Conservation (phyloP, 2,888 invertebrate species). For the Folsomia candida region DNA sequence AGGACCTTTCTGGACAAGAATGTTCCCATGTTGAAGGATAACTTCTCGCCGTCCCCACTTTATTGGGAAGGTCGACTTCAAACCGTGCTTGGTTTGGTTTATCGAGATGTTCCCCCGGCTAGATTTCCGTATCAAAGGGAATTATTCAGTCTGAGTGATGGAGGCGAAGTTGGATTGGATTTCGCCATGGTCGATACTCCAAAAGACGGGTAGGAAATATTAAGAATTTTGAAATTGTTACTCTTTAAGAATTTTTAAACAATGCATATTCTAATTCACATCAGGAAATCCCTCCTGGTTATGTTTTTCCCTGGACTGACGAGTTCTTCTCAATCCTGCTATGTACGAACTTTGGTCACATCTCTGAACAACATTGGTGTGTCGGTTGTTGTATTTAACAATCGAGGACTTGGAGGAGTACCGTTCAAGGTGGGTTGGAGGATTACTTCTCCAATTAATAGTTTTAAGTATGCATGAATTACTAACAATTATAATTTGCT, state of each 20-base stretch:
- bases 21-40: conserved; percentile 65
- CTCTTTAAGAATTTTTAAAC: background rate
- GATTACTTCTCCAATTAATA: background rate
- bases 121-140: conserved; percentile 56
- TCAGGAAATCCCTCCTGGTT: conserved; percentile 19
- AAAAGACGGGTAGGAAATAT: background rate
- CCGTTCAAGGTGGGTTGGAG: conserved; percentile 60
- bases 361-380: conserved; percentile 65
- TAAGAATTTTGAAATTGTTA: background rate
- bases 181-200: conserved; percentile 57
- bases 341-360: conserved; percentile 71
- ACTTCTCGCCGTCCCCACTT: conserved; percentile 75
- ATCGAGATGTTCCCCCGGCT: conserved; percentile 20
- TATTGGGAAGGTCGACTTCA: conserved; percentile 56
- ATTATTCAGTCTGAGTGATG: conserved; percentile 67
- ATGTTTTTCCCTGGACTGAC: conserved; percentile 66
- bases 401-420: conserved; percentile 73
- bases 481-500: background rate
- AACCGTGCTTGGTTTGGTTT: conserved; percentile 29
- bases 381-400: conserved; percentile 71
- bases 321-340: conserved; percentile 73
- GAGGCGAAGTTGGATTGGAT: conserved; percentile 75
- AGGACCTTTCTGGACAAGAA: conserved; percentile 63
- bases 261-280: background rate
- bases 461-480: background rate